Evolutionary conservation across 2,888 invertebrate genomes (phyloP).

Genomic region (Dicyrtomina minuta): DNA sequence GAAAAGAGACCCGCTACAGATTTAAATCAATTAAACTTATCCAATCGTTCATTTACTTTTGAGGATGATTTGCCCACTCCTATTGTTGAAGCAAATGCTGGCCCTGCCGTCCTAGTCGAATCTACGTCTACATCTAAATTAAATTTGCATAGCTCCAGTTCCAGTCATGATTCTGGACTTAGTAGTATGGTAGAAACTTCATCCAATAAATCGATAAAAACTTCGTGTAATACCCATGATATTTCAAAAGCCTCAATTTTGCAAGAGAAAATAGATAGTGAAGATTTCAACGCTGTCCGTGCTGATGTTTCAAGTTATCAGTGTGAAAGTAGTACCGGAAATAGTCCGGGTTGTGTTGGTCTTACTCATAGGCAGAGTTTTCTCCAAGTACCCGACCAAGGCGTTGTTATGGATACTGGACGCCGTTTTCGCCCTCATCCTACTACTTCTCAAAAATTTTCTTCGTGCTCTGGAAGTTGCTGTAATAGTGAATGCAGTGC

Average conservation of each 20-base stretch:
- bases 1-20: slow-evolving; percentile 27
- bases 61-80: slow-evolving; percentile 36
- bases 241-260: not conserved
- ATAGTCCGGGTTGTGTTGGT: slow-evolving; percentile 12
- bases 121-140: slow-evolving; percentile 24
- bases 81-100: slow-evolving; percentile 29
- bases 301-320: slow-evolving; percentile 8
- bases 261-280: not conserved
- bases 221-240: slow-evolving; percentile 9
- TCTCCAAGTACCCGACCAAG: slow-evolving; percentile 32
- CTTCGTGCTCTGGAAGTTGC: slow-evolving; percentile 47
- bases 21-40: slow-evolving; percentile 23
- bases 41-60: slow-evolving; percentile 20
- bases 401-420: slow-evolving; percentile 13
- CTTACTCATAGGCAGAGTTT: slow-evolving; percentile 25
- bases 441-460: slow-evolving; percentile 42
- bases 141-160: slow-evolving; percentile 46
- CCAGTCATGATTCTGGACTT: slow-evolving; percentile 51
- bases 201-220: no score
- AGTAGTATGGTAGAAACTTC: slow-evolving; percentile 48
- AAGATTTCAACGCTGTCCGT: slow-evolving; percentile 8
- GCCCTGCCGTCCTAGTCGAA: slow-evolving; percentile 27
- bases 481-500: slow-evolving; percentile 50
- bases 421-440: slow-evolving; percentile 22
- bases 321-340: not conserved